Base-by-base conservation (phyloP, 2,888 invertebrate genomes). In the Hanleya hanleyi region DNA sequence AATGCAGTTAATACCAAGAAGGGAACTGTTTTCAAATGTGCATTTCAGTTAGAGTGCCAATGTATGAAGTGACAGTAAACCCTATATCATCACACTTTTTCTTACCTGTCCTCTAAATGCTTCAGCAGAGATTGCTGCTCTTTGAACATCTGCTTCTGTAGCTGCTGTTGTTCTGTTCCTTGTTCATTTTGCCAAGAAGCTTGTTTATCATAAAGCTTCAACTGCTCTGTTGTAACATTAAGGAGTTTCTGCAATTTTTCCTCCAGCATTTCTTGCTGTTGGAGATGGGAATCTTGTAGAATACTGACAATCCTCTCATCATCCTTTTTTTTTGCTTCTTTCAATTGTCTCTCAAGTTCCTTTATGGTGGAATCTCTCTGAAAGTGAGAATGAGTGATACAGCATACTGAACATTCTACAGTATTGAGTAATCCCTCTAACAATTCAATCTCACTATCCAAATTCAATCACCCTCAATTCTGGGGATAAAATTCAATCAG, bases 241-340 rank as follows among this genome's bases (percentile, higher is more conserved):
- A 57, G 57, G 22, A 57, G 32, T 26, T 57, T 57, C 57, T 57
- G 57, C 26, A 57, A 32, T 26, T 57, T 57, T 15, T 57, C 57
- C 26, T 57, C 57, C 15, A 57, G 18, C 1, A 57, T 29, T 4
- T 57, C 29, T 26, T 57, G 57, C 29, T 57, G 57, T 4, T 57
- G 57, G 15, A 29, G 18, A 4, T 57, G 57, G 26, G 26, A 7
- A 32, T 57, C 26, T 26, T 57, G 22, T 32, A 57, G 22, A 15
- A 57, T 57, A 22, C 29, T 32, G 15, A 57, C 74, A 64, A 85
- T 81, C 65, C 85, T 83, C 69, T 81, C 50, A 37, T 77, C 71
- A 67, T 84, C 82, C 2, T 77, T 72, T 32, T 74, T 72, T 69
- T 82, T 78, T 37, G 83, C 71, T n/a, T 77, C 71, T 73, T 83